These are phyloP conservation scores for Glyphotaelius pellucidus DNA, from an alignment of 2,888 invertebrate species.

Conservation along the genomic window DNA sequence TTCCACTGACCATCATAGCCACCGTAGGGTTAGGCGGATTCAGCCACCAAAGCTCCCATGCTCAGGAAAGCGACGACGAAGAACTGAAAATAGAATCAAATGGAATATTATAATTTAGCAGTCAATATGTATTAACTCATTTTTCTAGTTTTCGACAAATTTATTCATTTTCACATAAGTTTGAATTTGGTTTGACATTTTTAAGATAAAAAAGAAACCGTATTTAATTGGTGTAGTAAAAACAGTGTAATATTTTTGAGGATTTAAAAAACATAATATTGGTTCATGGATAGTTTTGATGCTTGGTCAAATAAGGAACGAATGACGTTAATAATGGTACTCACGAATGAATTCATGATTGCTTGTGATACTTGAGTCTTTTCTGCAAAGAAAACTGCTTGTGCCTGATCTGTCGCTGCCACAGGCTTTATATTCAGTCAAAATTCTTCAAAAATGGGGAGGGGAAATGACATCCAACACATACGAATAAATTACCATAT, in stretches of 20 bases:
- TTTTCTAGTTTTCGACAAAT: too few species aligned
- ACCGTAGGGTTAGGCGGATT: not conserved
- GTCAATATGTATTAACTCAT: too few species aligned
- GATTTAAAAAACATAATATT: not conserved
- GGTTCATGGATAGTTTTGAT: not conserved
- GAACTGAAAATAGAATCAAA: constrained; percentile 39
- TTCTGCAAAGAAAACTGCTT: constrained; percentile 61
- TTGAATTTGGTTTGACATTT: too few species aligned
- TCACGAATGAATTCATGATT: constrained; percentile 53
- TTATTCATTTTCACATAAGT: too few species aligned
- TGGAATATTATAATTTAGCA: not conserved
- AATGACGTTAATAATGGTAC: not conserved
- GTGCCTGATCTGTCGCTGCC: constrained; percentile 24
- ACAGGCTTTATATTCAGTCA: constrained; percentile 48
- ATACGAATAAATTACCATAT: not conserved
- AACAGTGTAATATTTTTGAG: not conserved
- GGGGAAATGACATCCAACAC: constrained; percentile 8
- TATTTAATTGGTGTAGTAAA: too few species aligned
- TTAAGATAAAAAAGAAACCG: too few species aligned
- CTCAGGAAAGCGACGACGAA: constrained; percentile 55
- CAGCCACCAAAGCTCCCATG: constrained; percentile 42
- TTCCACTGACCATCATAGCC: constrained; percentile 66
- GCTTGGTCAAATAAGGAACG: not conserved
- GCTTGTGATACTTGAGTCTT: constrained; percentile 46
- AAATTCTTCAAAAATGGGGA: constrained; percentile 11